Base-by-base conservation (phyloP, 1,140 invertebrate genomes). In the Orchesella cincta region DNA sequence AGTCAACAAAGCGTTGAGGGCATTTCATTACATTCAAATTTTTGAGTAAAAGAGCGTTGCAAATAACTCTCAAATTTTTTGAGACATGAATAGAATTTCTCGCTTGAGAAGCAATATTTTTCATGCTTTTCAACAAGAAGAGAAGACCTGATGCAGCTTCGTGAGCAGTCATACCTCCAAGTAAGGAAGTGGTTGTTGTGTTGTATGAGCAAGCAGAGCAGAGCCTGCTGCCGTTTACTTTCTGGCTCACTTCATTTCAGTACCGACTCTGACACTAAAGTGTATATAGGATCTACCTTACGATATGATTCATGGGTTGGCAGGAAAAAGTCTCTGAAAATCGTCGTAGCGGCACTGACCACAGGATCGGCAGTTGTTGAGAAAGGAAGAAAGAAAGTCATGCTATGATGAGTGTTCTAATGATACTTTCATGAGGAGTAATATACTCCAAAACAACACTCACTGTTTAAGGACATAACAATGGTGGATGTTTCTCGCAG, bases 361-460 rank as follows among this genome's bases (percentile, higher is more conserved):
- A 67, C 62, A 67, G 26, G 62, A 67, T 67, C 62, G 62, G 62
- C 62, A 67, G 62, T 67, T 67, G 62, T 67, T 29, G 31, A 67
- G 62, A 67, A 67, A 67, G 62, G 62, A 67, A 67, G 62, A 67
- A 67, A 67, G 62, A 67, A 67, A 67, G 62, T 67, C 62, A 67
- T 67, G 62, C 62, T 67, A 67, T 67, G 62, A 67, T 67, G 62
- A 67, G 28, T 67, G 14, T 29, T 31, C 62, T 67, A 67, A 67
- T 67, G 62, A 67, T 67, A 29, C 62, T 29, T 23, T 57, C n/a
- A 20, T 46, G 8, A 46, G 12, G 14, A 57, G 54, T 8, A 57
- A 26, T 23, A 57, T 57, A 57, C 5, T 46, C 5, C n/a, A n/a
- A n/a, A n/a, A n/a, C n/a, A n/a, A n/a, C 39, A 46, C 39, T 46